Evolutionary conservation across 2,888 invertebrate species (phyloP).

Genomic region (Plebejus melissa): DNA sequence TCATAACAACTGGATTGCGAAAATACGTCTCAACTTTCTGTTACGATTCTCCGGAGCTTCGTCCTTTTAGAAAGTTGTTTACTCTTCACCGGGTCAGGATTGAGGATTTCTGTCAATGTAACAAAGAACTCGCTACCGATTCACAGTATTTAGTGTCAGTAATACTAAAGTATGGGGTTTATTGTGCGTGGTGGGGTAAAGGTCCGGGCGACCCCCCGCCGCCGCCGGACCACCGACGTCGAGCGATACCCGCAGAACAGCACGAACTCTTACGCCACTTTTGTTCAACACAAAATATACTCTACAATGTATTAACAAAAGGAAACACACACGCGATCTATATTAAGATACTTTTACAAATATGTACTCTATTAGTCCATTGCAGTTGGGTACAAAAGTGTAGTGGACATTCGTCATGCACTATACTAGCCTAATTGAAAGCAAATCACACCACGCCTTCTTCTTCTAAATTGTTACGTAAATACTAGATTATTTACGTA

Average conservation of each 20-base stretch:
- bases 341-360: neutral
- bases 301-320: neutral
- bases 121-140: neutral
- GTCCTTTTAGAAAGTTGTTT: neutral
- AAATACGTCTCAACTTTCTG: neutral
- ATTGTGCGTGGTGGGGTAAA: slow-evolving; percentile 30
- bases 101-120: neutral
- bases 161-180: slow-evolving; percentile 26
- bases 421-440: neutral
- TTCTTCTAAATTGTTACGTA: neutral
- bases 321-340: neutral
- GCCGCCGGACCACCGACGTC: slow-evolving; percentile 35
- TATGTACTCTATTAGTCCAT: neutral
- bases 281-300: neutral
- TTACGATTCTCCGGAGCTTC: neutral
- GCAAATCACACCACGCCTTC: no score
- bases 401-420: neutral
- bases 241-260: slow-evolving; percentile 16
- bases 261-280: slow-evolving; percentile 13
- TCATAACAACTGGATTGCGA: slow-evolving; percentile 1
- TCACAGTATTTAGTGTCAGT: neutral
- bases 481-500: no score
- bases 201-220: slow-evolving; percentile 34
- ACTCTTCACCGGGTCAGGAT: neutral
- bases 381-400: neutral